Evolutionary conservation across 2,888 invertebrate genomes (phyloP), one percentile per base, ranked within the genome.

Genomic region (Tetranychus truncatus): DNA sequence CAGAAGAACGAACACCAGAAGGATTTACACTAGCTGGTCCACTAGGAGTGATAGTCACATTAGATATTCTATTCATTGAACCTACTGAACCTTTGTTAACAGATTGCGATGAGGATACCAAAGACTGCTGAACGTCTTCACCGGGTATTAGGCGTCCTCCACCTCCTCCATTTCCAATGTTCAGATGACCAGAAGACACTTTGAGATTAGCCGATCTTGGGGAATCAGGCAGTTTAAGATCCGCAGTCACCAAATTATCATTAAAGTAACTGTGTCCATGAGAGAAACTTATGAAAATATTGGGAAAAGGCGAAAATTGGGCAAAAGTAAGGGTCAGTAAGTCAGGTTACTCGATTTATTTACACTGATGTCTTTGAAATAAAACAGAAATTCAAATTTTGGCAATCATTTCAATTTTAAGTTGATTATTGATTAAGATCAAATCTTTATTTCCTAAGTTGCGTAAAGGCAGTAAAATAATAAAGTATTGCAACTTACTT

Each of bases 181-280:
- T 55, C 15, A 55, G 2, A 55, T 55, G 55, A 55, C 55, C 55
- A 55, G 55, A 15, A 15, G 55, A 15, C 55, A 55, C 11, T 55
- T 55, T 55, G 15, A 55, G 55, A 55, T 55, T 55, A 5, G 15
- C 55, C 7, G 55, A 11, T 66, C 67, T 74, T 0, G 75, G 21
- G 20, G 73, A 44, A 34, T 75, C 77, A 73, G 73, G 73, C 74
- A 76, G 74, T 72, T 77, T 78, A 73, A 78, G 45, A 44, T 78
- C 78, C 73, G 44, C 76, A n/a, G 66, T 77, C n/a, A 78, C 74
- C 71, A 85, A 81, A 45, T 85, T 84, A 77, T 85, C 85, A 72
- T 84, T 84, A 79, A 85, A 85, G 78, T 85, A 85, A 78, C 85
- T 85, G 79, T 46, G 34, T 45, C 45, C 72, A 72, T 72, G 77